Conservation (phyloP, 2,888 invertebrate genomes). For the Aphodius sticticus region DNA sequence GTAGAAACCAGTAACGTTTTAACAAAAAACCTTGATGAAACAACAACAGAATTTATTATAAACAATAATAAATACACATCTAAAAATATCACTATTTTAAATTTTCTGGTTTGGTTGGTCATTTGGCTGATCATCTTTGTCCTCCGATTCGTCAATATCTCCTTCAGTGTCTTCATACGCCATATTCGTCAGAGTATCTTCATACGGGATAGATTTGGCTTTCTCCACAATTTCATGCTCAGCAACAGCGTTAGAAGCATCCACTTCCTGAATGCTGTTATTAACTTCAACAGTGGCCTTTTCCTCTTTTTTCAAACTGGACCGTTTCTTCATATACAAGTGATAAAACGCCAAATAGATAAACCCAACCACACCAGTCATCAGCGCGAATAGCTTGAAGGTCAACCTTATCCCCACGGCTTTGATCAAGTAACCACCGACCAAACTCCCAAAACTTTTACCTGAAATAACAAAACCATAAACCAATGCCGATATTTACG, state of each 20-base stretch:
- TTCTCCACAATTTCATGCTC: conserved; percentile 39
- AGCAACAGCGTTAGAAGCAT: conserved; percentile 43
- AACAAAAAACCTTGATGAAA: no score
- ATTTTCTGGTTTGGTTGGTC: no score
- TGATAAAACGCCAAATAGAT: conserved; percentile 75
- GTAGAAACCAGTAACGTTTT: no score
- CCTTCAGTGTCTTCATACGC: conserved; percentile 53
- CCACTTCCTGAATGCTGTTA: conserved; percentile 49
- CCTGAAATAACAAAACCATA: conserved; percentile 60
- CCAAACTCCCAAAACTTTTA: conserved; percentile 77
- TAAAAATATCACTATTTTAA: no score
- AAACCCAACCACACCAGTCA: conserved; percentile 70
- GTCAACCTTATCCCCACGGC: conserved; percentile 75
- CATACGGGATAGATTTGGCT: conserved; percentile 49
- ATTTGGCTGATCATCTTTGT: no score
- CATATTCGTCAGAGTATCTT: conserved; percentile 54
- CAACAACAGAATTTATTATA: no score
- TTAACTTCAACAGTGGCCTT: background rate
- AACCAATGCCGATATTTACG: conserved; percentile 16
- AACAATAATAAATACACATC: no score
- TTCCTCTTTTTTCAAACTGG: conserved; percentile 64
- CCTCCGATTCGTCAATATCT: conserved; percentile 30
- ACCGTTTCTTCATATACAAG: conserved; percentile 68
- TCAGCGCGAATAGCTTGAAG: conserved; percentile 73
- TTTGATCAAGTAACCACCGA: conserved; percentile 80